phyloP scores from a whole-genome alignment of 2,888 invertebrate genomes.

The Cylindroiulus punctatus region DNA sequence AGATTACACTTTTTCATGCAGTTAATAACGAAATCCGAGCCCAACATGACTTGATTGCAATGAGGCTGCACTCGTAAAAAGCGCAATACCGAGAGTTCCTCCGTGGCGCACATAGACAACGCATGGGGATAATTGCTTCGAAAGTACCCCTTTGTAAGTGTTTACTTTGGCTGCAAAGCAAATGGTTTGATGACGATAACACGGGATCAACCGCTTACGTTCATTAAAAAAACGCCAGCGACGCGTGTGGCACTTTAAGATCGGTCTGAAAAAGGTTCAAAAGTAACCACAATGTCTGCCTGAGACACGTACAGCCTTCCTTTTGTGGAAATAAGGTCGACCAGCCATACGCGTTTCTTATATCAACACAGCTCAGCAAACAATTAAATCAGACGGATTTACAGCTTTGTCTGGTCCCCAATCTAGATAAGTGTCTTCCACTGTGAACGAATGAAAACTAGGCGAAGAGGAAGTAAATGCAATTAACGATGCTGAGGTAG shows the following conservation, averaged over 20 bases:
- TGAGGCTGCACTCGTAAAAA: not conserved
- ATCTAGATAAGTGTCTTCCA: not conserved
- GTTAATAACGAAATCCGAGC: not conserved
- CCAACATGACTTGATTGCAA: not conserved
- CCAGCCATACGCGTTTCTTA: not conserved
- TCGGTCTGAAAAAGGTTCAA: not conserved
- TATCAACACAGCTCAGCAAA: conserved; percentile 14
- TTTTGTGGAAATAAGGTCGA: not conserved
- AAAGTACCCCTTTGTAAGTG: not conserved
- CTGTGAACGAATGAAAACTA: not conserved
- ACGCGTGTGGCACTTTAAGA: not conserved
- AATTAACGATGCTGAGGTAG: not conserved
- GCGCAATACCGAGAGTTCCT: not conserved
- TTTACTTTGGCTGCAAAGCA: conserved; percentile 30
- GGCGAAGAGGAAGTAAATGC: not conserved
- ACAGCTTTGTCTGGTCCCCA: not conserved
- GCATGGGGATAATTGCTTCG: not conserved
- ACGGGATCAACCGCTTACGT: conserved; percentile 31
- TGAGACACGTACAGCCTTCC: not conserved
- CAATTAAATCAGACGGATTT: not conserved
- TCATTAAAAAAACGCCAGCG: conserved; percentile 24
- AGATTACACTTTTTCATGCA: not conserved
- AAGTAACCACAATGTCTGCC: not conserved
- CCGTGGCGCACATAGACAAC: not conserved
- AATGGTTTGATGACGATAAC: conserved; percentile 31